Evolutionary conservation across 1,140 invertebrate species (phyloP).

Genomic region (Ostrea edulis): DNA sequence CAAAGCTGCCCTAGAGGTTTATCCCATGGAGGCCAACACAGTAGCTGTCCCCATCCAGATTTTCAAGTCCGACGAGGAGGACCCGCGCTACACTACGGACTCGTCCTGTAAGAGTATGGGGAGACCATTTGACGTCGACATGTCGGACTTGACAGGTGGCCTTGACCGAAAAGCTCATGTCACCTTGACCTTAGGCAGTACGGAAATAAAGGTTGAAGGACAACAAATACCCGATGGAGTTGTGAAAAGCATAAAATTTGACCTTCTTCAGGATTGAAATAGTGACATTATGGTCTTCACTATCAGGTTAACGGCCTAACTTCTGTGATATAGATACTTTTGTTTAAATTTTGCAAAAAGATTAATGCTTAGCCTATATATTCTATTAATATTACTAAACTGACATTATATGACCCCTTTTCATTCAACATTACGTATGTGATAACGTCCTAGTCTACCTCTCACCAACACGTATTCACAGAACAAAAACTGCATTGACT

Average conservation of each 20-base stretch:
- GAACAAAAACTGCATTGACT: no score
- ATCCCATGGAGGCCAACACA: neutral
- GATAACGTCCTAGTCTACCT: no score
- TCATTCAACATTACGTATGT: no score
- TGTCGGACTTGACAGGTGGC: slow-evolving; percentile 37
- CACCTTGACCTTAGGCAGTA: slow-evolving; percentile 31
- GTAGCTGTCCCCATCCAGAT: neutral
- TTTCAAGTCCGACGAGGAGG: neutral
- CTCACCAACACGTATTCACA: no score
- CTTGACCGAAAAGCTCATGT: neutral
- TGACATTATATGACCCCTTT: no score
- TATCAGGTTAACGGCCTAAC: no score
- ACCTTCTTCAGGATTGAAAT: neutral
- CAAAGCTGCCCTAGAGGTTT: neutral
- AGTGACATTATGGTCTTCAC: no score
- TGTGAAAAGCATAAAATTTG: neutral
- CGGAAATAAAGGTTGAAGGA: slow-evolving; percentile 28
- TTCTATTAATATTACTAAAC: no score
- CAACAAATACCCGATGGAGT: slow-evolving; percentile 25
- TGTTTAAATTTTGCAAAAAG: no score
- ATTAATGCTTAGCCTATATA: no score
- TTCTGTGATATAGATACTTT: no score
- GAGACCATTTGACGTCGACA: slow-evolving; percentile 4
- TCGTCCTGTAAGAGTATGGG: neutral
- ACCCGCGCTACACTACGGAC: slow-evolving; percentile 12